A percentile compares a stretch with the other conserved stretches of the same genome.
phyloP scores from a whole-genome alignment of 2,797 vertebrate species.

The Nyctalus aviator region DNA sequence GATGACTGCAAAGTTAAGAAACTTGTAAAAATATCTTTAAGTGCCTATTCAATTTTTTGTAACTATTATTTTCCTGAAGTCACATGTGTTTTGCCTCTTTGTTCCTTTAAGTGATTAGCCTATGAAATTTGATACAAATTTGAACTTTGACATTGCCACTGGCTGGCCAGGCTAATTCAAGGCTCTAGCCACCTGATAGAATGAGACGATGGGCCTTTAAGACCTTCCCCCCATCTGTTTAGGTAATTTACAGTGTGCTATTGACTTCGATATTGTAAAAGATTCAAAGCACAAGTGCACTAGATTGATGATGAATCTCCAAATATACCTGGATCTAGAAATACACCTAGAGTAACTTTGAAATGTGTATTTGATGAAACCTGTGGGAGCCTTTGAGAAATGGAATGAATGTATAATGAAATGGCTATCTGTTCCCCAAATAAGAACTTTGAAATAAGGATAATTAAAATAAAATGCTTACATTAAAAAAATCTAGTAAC shows the following conservation, averaged over 20 bases:
- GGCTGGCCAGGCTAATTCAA: conserved; percentile 87
- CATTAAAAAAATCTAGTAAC: neutral
- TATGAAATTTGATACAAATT: conserved; percentile 88
- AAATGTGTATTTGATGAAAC: conserved; percentile 78
- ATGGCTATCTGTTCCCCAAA: conserved; percentile 80
- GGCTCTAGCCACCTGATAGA: conserved; percentile 86
- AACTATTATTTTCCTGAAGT: conserved; percentile 87
- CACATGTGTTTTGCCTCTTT: conserved; percentile 85
- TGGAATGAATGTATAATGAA: conserved; percentile 83
- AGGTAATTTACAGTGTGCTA: conserved; percentile 82
- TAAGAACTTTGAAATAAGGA: neutral
- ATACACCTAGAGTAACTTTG: conserved; percentile 53
- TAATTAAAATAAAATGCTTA: conserved; percentile 25
- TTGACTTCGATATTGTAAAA: conserved; percentile 82
- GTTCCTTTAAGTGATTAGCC: conserved; percentile 86
- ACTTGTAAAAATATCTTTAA: conserved; percentile 67
- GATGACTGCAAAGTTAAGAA: conserved; percentile 86
- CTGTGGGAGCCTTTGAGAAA: conserved; percentile 83
- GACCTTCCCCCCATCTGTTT: conserved; percentile 87
- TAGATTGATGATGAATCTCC: conserved; percentile 84
- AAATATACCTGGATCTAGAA: neutral
- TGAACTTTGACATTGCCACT: conserved; percentile 86
- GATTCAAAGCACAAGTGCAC: conserved; percentile 84
- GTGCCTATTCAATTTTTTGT: conserved; percentile 87
- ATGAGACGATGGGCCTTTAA: conserved; percentile 81